A percentile compares a stretch with the other conserved stretches of the same genome.
Evolutionary conservation across 2,888 invertebrate genomes (phyloP).

Genomic region (Ctenicera cuprea): DNA sequence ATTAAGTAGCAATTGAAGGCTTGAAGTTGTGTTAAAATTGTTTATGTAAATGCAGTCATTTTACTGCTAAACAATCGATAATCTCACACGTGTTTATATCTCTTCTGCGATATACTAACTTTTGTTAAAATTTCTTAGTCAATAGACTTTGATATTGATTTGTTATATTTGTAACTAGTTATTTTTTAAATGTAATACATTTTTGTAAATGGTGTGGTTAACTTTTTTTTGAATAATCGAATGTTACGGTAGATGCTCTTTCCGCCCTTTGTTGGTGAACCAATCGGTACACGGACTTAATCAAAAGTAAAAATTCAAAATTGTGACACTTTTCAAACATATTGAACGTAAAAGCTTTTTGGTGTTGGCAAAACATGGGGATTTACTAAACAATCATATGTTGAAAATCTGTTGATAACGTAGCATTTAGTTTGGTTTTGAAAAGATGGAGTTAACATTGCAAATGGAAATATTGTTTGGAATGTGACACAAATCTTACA

Average conservation of each 20-base stretch:
- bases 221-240: background rate
- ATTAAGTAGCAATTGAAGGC: background rate
- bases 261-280: background rate
- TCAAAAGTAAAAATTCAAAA: too few relatives aligned
- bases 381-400: too few relatives aligned
- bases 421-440: too few relatives aligned
- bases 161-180: conserved; percentile 36
- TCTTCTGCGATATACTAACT: conserved; percentile 38
- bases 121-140: conserved; percentile 31
- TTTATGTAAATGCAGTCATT: conserved; percentile 3
- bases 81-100: conserved; percentile 32
- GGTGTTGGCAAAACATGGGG: too few relatives aligned
- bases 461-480: too few relatives aligned
- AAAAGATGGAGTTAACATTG: too few relatives aligned
- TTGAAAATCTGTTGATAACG: too few relatives aligned
- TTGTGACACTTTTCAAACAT: too few relatives aligned
- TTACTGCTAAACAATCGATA: conserved; percentile 3
- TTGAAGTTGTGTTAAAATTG: background rate
- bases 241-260: background rate
- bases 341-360: too few relatives aligned
- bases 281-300: too few relatives aligned
- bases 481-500: too few relatives aligned
- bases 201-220: conserved; percentile 24
- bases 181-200: conserved; percentile 38
- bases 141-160: conserved; percentile 35